These are phyloP conservation scores for Euura saliciscinereae DNA, from an alignment of 1,140 invertebrate species.

Conservation along the genomic window DNA sequence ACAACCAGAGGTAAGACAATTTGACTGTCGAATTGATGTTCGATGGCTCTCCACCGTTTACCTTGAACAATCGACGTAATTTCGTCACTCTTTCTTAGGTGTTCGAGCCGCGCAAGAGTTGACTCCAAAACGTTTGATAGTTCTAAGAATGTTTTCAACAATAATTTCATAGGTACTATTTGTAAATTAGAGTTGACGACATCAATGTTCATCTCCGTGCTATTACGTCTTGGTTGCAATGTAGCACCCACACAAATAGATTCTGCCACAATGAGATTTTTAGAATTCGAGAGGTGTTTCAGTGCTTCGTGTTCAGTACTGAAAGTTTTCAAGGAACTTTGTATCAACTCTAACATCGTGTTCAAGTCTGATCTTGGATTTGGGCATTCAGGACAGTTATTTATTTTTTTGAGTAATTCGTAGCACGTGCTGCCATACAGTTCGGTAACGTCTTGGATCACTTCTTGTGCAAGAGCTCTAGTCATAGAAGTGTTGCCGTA, in stretches of 20 bases:
- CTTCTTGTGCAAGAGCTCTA: background rate
- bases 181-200: conserved; percentile 16
- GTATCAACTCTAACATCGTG: background rate
- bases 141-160: conserved; percentile 34
- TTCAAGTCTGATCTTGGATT: background rate
- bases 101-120: background rate
- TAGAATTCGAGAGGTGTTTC: background rate
- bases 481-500: background rate
- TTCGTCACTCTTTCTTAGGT: conserved; percentile 12
- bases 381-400: background rate
- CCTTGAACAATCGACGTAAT: conserved; percentile 22
- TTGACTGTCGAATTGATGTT: conserved; percentile 29
- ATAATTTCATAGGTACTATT: conserved; percentile 27
- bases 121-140: conserved; percentile 28
- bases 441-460: background rate
- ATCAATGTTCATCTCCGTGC: background rate
- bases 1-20: conserved; percentile 39
- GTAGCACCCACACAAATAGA: background rate
- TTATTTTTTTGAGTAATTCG: background rate
- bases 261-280: background rate
- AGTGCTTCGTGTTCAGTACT: background rate
- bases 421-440: background rate
- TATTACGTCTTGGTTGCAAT: background rate
- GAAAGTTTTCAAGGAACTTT: background rate
- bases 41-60: conserved; percentile 33